Conservation (phyloP, 2,888 invertebrate genomes). For the Pseudeuparius sepicola region DNA sequence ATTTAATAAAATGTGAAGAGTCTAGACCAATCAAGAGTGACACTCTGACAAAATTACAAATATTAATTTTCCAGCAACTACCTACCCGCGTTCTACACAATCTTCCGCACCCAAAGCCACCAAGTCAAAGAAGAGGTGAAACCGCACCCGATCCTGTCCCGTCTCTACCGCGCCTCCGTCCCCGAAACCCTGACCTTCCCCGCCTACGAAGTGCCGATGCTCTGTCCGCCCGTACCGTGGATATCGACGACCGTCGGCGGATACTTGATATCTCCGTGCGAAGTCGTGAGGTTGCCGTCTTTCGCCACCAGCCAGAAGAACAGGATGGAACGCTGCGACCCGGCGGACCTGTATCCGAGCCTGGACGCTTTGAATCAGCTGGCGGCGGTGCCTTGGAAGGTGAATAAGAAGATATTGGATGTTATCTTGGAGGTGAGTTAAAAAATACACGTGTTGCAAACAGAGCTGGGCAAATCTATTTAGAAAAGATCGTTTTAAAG, state of each 20-base stretch:
- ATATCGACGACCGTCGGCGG: conserved; percentile 57
- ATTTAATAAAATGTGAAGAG: too few relatives aligned
- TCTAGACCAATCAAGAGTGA: too few relatives aligned
- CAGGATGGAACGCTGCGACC: conserved; percentile 47
- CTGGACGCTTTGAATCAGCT: conserved; percentile 89
- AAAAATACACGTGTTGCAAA: too few relatives aligned
- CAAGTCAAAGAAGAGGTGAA: conserved; percentile 63
- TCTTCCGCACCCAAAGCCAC: conserved; percentile 60
- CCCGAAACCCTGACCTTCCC: conserved; percentile 63
- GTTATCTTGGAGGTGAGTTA: conserved; percentile 40
- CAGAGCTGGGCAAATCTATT: too few relatives aligned
- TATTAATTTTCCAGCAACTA: conserved; percentile 44
- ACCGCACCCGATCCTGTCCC: conserved; percentile 70
- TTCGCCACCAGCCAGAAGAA: conserved; percentile 56
- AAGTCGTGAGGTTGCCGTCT: conserved; percentile 47
- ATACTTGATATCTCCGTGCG: conserved; percentile 47
- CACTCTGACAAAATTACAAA: neutral
- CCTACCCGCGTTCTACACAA: conserved; percentile 69
- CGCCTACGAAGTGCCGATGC: conserved; percentile 61
- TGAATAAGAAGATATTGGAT: conserved; percentile 58
- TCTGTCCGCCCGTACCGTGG: conserved; percentile 85
- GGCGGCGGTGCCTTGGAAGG: conserved; percentile 85
- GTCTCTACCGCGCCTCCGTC: conserved; percentile 57
- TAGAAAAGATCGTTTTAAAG: too few relatives aligned
- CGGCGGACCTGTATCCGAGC: conserved; percentile 62